Evolutionary conservation across 2,113 vertebrate genomes (phyloP).

Genomic region (Daphoenositta chrysoptera): DNA sequence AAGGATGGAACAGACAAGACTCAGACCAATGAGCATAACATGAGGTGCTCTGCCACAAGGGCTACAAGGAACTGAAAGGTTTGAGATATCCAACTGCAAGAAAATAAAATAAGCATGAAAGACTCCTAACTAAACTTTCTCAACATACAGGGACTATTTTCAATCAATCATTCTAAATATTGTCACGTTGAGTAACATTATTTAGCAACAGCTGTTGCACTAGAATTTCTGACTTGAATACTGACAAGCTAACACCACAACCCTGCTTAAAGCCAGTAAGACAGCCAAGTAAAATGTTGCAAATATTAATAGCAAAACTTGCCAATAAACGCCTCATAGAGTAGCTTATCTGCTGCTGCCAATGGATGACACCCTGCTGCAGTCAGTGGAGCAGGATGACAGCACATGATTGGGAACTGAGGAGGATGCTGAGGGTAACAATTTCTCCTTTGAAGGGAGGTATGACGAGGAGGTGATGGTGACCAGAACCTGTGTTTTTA

Average conservation of each 20-base stretch:
- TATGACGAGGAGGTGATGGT: not conserved
- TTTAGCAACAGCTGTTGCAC: not conserved
- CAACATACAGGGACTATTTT: not conserved
- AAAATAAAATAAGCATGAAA: not conserved
- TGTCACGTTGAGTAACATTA: not conserved
- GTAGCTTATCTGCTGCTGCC: not conserved
- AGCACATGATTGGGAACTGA: accelerated
- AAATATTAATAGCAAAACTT: not conserved
- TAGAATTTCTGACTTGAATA: not conserved
- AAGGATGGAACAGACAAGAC: not conserved
- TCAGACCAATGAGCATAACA: not conserved
- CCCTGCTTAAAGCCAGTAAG: not conserved
- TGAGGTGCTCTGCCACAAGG: not conserved
- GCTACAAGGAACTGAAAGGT: not conserved
- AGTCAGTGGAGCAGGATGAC: not conserved
- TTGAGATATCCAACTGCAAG: not conserved
- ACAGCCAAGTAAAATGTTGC: not conserved
- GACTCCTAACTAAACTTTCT: not conserved
- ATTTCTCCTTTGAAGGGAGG: not conserved
- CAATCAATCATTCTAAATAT: not conserved
- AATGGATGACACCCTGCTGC: not conserved
- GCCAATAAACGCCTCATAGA: not conserved
- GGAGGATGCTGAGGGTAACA: not conserved
- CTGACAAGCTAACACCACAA: not conserved
- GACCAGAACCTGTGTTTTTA: not conserved